Conservation (phyloP, 2,888 invertebrate genomes). For the Julus scandinavius region DNA sequence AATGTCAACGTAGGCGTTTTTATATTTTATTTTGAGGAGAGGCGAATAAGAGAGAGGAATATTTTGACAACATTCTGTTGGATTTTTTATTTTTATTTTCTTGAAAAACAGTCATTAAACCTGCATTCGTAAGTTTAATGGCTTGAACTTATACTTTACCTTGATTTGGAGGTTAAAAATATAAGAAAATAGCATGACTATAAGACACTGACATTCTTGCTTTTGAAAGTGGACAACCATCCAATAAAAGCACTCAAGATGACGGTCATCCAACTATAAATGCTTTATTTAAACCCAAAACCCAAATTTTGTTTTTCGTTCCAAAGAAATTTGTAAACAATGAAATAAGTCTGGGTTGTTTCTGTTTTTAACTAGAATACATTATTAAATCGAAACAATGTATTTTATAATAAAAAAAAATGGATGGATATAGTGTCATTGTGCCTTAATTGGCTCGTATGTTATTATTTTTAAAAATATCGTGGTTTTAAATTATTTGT, state of each 20-base stretch:
- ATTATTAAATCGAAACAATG: not conserved
- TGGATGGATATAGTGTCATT: not conserved
- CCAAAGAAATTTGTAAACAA: conserved; percentile 15
- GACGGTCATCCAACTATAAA: conserved; percentile 12
- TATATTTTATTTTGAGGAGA: not conserved
- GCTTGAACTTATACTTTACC: not conserved
- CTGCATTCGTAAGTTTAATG: not conserved
- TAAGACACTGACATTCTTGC: not conserved
- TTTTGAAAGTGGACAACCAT: conserved; percentile 36
- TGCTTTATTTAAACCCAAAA: not conserved
- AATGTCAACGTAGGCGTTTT: conserved; percentile 24
- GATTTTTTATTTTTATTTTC: not conserved
- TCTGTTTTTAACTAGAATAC: not conserved
- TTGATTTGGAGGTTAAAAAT: not conserved
- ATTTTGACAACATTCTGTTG: not conserved
- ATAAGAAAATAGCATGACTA: not conserved
- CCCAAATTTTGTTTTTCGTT: not conserved
- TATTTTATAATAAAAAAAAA: not conserved
- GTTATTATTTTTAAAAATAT: not conserved
- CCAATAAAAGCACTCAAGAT: not conserved
- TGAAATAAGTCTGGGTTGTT: not conserved
- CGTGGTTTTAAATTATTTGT: not conserved
- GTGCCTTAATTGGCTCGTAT: not conserved
- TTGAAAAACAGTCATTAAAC: conserved; percentile 25
- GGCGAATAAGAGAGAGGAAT: not conserved